Evolutionary conservation across 2,888 invertebrate species (phyloP).

Genomic region (Philopedon plagiatum): DNA sequence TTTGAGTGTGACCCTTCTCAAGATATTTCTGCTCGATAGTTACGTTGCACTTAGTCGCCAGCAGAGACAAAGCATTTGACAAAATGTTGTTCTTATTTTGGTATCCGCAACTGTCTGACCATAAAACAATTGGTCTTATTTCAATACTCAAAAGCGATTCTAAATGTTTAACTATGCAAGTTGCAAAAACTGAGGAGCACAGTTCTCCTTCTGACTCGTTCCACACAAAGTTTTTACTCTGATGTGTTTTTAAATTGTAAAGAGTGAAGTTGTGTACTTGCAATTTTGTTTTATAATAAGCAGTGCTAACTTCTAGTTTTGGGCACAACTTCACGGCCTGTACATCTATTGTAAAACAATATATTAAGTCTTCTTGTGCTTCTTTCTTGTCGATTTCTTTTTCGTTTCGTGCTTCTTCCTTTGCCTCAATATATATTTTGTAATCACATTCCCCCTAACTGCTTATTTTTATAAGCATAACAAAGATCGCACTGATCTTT

Average conservation of each 20-base stretch:
- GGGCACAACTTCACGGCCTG: constrained; percentile 27
- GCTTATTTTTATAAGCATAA: too few species aligned
- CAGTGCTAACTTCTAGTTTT: constrained; percentile 53
- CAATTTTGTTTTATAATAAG: constrained; percentile 60
- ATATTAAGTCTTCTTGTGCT: neutral
- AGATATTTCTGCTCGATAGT: too few species aligned
- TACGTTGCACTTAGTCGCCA: too few species aligned
- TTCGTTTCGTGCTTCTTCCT: constrained; percentile 3
- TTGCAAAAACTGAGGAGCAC: constrained; percentile 32
- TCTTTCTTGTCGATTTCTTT: constrained; percentile 9
- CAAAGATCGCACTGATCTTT: too few species aligned
- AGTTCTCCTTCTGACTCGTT: constrained; percentile 44
- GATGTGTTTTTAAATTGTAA: constrained; percentile 52
- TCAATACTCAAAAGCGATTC: neutral
- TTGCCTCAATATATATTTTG: too few species aligned
- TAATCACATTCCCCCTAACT: too few species aligned
- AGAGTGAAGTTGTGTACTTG: constrained; percentile 59
- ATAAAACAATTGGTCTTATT: constrained; percentile 29
- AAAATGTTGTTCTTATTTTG: too few species aligned
- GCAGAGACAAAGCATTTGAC: too few species aligned
- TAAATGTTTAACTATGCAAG: constrained; percentile 38
- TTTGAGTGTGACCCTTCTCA: too few species aligned
- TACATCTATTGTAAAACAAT: constrained; percentile 21
- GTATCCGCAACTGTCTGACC: too few species aligned
- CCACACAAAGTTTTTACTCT: constrained; percentile 47